Evolutionary conservation across 2,113 vertebrate genomes (phyloP).

Genomic region (Bettongia penicillata): DNA sequence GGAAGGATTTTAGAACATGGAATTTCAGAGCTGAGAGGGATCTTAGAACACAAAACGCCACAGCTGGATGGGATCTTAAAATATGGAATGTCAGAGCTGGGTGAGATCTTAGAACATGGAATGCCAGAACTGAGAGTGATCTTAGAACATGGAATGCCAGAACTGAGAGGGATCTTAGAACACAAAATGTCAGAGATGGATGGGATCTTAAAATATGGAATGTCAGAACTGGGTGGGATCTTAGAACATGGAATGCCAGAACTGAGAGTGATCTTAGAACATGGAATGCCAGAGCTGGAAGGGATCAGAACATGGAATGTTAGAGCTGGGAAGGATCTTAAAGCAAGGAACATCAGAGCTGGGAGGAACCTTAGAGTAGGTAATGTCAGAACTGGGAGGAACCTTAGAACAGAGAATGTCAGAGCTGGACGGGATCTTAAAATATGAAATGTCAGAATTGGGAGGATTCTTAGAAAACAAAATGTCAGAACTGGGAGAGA

Average conservation of each 20-base stretch:
- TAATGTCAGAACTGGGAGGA: too few relatives aligned
- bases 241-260: too few relatives aligned
- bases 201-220: neutral
- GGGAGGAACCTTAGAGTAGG: neutral
- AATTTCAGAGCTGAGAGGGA: neutral
- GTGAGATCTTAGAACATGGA: neutral
- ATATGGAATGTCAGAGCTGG: neutral
- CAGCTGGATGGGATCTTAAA: neutral
- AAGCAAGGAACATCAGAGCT: neutral
- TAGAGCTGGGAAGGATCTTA: neutral
- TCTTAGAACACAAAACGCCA: neutral
- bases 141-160: neutral
- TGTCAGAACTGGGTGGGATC: too few relatives aligned
- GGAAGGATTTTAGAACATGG: neutral
- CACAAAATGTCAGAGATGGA: neutral
- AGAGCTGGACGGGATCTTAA: too few relatives aligned
- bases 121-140: neutral
- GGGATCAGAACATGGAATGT: too few relatives aligned
- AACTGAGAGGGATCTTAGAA: neutral
- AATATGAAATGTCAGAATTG: too few relatives aligned
- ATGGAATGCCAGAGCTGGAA: neutral
- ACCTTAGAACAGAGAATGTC: too few relatives aligned
- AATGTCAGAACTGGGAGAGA: too few relatives aligned
- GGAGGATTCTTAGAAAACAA: too few relatives aligned
- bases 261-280: neutral